These are phyloP conservation scores for Pteromalus puparum DNA, from an alignment of 1,140 invertebrate species.

Conservation along the genomic window DNA sequence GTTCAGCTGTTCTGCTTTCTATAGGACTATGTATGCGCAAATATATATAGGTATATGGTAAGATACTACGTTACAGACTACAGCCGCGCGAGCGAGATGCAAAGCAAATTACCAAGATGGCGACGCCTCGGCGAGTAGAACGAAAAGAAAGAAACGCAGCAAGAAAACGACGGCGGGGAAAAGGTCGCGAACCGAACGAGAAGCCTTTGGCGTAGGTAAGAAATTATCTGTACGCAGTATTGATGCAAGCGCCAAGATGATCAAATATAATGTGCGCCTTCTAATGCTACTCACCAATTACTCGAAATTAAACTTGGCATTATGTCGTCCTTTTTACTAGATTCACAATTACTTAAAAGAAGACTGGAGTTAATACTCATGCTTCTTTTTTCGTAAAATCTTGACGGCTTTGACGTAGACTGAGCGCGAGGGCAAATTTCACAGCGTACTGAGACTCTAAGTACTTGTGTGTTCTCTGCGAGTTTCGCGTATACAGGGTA, in stretches of 20 bases:
- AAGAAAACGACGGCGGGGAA: neutral
- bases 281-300: slow-evolving; percentile 70
- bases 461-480: neutral
- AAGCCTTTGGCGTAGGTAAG: too few relatives aligned
- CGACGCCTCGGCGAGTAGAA: slow-evolving; percentile 51
- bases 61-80: neutral
- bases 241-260: neutral
- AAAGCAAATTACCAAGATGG: slow-evolving; percentile 49
- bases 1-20: too few relatives aligned
- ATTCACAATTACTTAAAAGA: slow-evolving; percentile 74
- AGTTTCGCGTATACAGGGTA: neutral
- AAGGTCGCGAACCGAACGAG: neutral
- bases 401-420: slow-evolving; percentile 62
- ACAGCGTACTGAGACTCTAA: neutral
- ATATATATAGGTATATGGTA: neutral
- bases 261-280: too few relatives aligned
- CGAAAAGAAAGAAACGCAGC: neutral
- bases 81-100: neutral
- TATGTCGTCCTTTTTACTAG: slow-evolving; percentile 72
- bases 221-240: too few relatives aligned
- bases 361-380: slow-evolving; percentile 74
- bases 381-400: slow-evolving; percentile 72
- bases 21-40: too few relatives aligned
- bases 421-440: slow-evolving; percentile 35
- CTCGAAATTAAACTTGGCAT: slow-evolving; percentile 75